These are phyloP conservation scores for Drosophila repleta DNA, from an alignment of 1,140 invertebrate genomes.

Conservation along the genomic window DNA sequence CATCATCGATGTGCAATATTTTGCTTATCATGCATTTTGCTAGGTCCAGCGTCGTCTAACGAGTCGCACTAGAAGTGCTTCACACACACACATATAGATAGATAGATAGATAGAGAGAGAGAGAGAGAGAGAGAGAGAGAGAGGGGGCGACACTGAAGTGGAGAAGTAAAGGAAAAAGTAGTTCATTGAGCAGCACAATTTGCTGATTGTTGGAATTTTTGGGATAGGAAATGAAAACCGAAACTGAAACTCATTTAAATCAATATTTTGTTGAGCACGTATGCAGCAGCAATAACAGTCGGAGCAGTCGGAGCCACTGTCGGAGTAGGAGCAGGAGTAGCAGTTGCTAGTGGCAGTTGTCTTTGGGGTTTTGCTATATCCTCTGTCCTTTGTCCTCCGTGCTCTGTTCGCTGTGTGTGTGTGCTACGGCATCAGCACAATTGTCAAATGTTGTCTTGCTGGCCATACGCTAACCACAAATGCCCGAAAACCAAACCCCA, in stretches of 20 bases:
- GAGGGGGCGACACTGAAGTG: background rate
- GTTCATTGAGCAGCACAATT: conserved; percentile 80
- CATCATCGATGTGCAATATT: conserved; percentile 80
- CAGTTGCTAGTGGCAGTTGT: conserved; percentile 29
- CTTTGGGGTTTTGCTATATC: background rate
- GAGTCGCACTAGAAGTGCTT: conserved; percentile 62
- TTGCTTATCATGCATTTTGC: conserved; percentile 78
- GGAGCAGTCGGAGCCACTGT: conserved; percentile 5
- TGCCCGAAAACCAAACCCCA: conserved; percentile 57
- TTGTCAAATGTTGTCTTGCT: conserved; percentile 67
- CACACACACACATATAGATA: conserved; percentile 26
- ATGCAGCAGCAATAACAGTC: conserved; percentile 42
- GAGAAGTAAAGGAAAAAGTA: conserved; percentile 55
- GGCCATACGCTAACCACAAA: conserved; percentile 63
- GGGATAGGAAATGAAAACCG: conserved; percentile 78
- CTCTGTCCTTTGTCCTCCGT: background rate
- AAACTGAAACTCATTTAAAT: conserved; percentile 83
- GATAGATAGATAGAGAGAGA: background rate
- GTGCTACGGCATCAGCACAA: conserved; percentile 64
- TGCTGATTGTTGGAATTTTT: conserved; percentile 77
- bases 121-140: conserved; percentile 16
- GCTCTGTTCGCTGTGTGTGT: background rate
- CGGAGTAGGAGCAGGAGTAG: conserved; percentile 8
- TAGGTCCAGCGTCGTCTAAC: conserved; percentile 65
- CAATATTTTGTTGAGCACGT: conserved; percentile 82